These are phyloP conservation scores for Laspeyria flexula DNA, from an alignment of 2,888 invertebrate species.

Conservation along the genomic window DNA sequence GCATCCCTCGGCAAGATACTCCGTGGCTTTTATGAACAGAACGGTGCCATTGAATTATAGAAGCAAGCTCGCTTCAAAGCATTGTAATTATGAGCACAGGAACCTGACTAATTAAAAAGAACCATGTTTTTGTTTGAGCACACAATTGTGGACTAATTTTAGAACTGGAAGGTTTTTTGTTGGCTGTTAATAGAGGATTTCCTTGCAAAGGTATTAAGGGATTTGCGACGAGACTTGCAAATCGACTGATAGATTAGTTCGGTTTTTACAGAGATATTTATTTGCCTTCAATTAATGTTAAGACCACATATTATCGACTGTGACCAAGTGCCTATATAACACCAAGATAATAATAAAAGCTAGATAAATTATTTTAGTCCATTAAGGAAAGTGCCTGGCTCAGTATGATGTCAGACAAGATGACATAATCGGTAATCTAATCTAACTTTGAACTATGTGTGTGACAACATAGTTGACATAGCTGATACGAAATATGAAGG, in stretches of 20 bases:
- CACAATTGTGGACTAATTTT: not conserved
- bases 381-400: no score
- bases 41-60: conserved; percentile 30
- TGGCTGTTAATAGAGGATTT: not conserved
- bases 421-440: conserved; percentile 35
- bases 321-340: no score
- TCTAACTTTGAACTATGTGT: conserved; percentile 29
- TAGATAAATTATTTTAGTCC: no score
- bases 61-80: conserved; percentile 16
- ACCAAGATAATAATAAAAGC: no score
- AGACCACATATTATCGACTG: no score
- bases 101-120: conserved; percentile 28
- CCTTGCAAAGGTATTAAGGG: not conserved
- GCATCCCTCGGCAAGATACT: conserved; percentile 2
- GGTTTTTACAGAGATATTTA: no score
- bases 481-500: not conserved
- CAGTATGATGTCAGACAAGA: conserved; percentile 16
- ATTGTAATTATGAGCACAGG: conserved; percentile 24
- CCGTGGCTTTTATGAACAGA: conserved; percentile 5
- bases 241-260: not conserved
- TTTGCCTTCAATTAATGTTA: no score
- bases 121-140: conserved; percentile 8
- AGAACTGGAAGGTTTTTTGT: not conserved
- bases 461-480: not conserved
- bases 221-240: not conserved